A percentile compares a stretch with the other conserved stretches of the same genome.
Conservation (phyloP, 2,113 vertebrate genomes). For the Axis porcinus region DNA sequence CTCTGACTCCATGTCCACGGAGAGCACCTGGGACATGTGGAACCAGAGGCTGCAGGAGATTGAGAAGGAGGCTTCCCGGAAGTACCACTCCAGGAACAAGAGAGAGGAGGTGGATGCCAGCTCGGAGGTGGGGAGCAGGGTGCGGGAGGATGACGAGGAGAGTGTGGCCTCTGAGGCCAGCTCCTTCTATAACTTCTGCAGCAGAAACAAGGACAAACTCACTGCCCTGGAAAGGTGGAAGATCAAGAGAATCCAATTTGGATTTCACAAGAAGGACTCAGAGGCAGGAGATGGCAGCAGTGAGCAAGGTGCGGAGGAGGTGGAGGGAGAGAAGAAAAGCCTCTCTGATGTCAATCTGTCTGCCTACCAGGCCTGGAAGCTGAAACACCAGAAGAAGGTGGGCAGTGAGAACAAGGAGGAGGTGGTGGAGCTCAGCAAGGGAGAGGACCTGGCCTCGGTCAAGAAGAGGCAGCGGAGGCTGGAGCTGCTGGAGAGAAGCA, state of each 20-base stretch:
- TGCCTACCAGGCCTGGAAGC: conserved; percentile 96
- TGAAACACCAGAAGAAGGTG: conserved; percentile 89
- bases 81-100: conserved; percentile 73
- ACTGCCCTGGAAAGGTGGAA: conserved; percentile 94
- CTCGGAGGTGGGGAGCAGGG: conserved; percentile 55
- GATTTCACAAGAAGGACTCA: conserved; percentile 92
- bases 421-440: conserved; percentile 87
- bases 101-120: conserved; percentile 30
- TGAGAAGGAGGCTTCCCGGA: conserved; percentile 86
- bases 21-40: conserved; percentile 91
- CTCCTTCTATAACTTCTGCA: conserved; percentile 95
- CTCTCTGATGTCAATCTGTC: conserved; percentile 86
- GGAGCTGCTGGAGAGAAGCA: conserved; percentile 91
- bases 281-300: conserved; percentile 71
- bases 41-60: conserved; percentile 90
- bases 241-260: conserved; percentile 95
- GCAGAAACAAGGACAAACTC: conserved; percentile 92
- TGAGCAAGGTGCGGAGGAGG: conserved; percentile 62
- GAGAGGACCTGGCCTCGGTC: conserved; percentile 81
- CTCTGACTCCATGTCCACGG: conserved; percentile 81
- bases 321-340: conserved; percentile 56
- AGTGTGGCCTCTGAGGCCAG: conserved; percentile 89
- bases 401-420: conserved; percentile 89
- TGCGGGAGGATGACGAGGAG: conserved; percentile 82
- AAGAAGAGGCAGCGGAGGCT: conserved; percentile 90